Conservation (phyloP, 1,140 invertebrate genomes). For the Saccostrea cuccullata region DNA sequence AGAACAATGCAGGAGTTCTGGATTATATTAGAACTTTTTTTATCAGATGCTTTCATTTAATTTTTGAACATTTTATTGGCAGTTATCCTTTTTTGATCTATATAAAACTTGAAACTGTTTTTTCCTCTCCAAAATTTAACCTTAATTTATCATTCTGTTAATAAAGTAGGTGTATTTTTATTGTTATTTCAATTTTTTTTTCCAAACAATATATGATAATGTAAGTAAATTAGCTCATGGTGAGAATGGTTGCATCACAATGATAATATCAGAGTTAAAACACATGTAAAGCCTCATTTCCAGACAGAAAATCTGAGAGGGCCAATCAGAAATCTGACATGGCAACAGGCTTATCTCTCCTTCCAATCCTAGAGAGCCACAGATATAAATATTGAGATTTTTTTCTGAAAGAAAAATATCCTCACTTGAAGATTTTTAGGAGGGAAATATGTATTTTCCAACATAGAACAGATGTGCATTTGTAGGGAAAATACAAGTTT, state of each 20-base stretch:
- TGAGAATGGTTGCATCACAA: slow-evolving; percentile 25
- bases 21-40: background rate
- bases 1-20: slow-evolving; percentile 8
- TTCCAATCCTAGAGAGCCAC: slow-evolving; percentile 27
- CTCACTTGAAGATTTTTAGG: background rate
- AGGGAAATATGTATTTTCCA: slow-evolving; percentile 3
- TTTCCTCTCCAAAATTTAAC: background rate
- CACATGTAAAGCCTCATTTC: slow-evolving; percentile 30
- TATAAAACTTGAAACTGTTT: background rate
- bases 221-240: slow-evolving; percentile 25
- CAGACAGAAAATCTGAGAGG: slow-evolving; percentile 23
- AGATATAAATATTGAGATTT: slow-evolving; percentile 28
- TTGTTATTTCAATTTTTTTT: background rate
- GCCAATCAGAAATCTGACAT: slow-evolving; percentile 29
- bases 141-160: slow-evolving; percentile 5
- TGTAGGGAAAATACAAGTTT: slow-evolving; percentile 26
- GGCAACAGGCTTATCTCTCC: slow-evolving; percentile 29
- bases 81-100: background rate
- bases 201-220: slow-evolving; percentile 15
- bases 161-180: background rate
- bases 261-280: slow-evolving; percentile 29
- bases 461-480: slow-evolving; percentile 30
- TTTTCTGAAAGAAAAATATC: slow-evolving; percentile 30
- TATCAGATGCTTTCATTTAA: slow-evolving; percentile 6
- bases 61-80: background rate